Evolutionary conservation across 2,888 invertebrate species (phyloP), one percentile per base, ranked within the genome.

Genomic region (Lepetodrilus schrolli): DNA sequence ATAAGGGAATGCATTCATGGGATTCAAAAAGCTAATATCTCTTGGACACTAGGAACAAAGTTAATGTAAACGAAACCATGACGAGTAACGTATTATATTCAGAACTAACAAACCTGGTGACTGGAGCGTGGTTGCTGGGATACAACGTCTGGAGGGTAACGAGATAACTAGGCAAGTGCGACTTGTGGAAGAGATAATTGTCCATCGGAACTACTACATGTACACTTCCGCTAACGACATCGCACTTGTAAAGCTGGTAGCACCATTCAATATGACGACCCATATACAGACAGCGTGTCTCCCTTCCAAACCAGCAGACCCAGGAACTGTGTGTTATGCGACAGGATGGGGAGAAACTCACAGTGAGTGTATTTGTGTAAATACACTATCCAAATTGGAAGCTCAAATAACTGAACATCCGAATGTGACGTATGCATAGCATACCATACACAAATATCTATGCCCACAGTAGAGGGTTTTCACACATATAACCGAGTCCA

Each of bases 341-440:
- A 84, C 84, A 0, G 87, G 87, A 10, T 87, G 84, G 80, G 87
- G 86, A 26, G 82, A 81, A n/a, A 81, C 82, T 10, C 38, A 77
- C 50, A 73, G 83, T 83, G 50, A 47, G 75, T 73, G n/a, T n/a
- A n/a, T n/a, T n/a, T n/a, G n/a, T n/a, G n/a, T n/a, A n/a, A n/a
- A n/a, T n/a, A n/a, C n/a, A n/a, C n/a, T n/a, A n/a, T n/a, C n/a
- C n/a, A n/a, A n/a, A n/a, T n/a, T n/a, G n/a, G n/a, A n/a, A n/a
- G n/a, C n/a, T n/a, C n/a, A n/a, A n/a, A n/a, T n/a, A n/a, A n/a
- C n/a, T n/a, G n/a, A n/a, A n/a, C n/a, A n/a, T n/a, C n/a, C n/a
- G n/a, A n/a, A n/a, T n/a, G n/a, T n/a, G n/a, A n/a, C n/a, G n/a
- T n/a, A n/a, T n/a, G n/a, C n/a, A n/a, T n/a, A n/a, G n/a, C n/a